These are phyloP conservation scores for Caenorhabditis wallacei DNA, from an alignment of 2,888 invertebrate genomes.

Conservation along the genomic window DNA sequence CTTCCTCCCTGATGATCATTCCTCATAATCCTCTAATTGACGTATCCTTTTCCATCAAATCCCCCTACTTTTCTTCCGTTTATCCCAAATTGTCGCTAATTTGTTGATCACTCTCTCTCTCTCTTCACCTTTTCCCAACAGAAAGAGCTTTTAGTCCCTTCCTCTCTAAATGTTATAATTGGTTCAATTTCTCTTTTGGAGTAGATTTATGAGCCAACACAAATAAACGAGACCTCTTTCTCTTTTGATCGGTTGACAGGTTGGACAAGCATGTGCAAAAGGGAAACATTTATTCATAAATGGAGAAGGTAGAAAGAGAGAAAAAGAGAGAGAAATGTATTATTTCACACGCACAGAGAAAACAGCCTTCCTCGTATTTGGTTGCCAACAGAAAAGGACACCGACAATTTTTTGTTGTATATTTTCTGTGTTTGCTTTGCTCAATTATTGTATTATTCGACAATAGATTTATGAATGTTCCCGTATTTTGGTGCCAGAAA, in stretches of 20 bases:
- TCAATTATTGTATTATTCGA: constrained; percentile 26
- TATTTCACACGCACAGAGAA: constrained; percentile 47
- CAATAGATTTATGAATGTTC: neutral
- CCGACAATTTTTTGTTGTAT: constrained; percentile 25
- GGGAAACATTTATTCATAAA: constrained; percentile 32
- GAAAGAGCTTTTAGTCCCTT: constrained; percentile 2
- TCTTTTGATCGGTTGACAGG: constrained; percentile 43
- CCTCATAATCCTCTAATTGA: constrained; percentile 59
- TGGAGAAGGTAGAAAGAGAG: neutral
- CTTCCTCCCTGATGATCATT: constrained; percentile 5
- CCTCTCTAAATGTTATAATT: constrained; percentile 48
- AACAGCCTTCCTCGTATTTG: constrained; percentile 27
- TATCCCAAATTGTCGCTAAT: constrained; percentile 47
- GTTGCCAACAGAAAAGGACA: constrained; percentile 11
- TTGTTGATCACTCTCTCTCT: constrained; percentile 48
- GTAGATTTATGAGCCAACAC: constrained; percentile 55
- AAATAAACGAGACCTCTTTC: constrained; percentile 11
- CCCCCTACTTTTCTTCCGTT: neutral
- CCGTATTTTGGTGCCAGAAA: no score
- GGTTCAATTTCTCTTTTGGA: constrained; percentile 51
- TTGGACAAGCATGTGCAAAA: constrained; percentile 29
- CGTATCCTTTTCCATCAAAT: constrained; percentile 41
- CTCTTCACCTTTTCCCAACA: constrained; percentile 13
- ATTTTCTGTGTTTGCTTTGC: constrained; percentile 41
- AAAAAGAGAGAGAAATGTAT: constrained; percentile 34